Percentiles rank a stretch among this genome's conserved stretches.
Evolutionary conservation across 1,140 invertebrate species (phyloP).

Genomic region (Prorops nasuta): DNA sequence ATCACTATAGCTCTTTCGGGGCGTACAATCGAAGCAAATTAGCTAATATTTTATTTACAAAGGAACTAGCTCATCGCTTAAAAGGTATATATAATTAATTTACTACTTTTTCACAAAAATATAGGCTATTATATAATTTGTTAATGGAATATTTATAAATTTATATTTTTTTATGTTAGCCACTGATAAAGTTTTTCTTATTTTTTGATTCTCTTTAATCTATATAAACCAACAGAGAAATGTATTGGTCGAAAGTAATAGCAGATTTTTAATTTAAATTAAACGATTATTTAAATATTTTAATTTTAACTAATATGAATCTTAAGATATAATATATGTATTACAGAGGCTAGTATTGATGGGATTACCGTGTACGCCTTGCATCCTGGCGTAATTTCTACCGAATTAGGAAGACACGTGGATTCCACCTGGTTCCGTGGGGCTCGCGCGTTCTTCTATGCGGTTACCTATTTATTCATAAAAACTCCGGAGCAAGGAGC

Average conservation of each 20-base stretch:
- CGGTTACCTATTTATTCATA: slow-evolving; percentile 48
- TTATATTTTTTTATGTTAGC: too few relatives aligned
- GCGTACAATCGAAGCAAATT: slow-evolving; percentile 74
- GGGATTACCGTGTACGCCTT: slow-evolving; percentile 68
- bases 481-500: slow-evolving; percentile 70
- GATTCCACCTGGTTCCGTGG: slow-evolving; percentile 55
- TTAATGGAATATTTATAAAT: too few relatives aligned
- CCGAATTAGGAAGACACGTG: slow-evolving; percentile 72
- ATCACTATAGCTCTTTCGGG: slow-evolving; percentile 59
- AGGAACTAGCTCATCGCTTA: slow-evolving; percentile 61
- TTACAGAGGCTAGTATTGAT: slow-evolving; percentile 45
- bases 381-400: slow-evolving; percentile 73
- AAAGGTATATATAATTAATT: slow-evolving; percentile 54
- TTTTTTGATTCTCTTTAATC: too few relatives aligned
- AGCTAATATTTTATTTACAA: slow-evolving; percentile 73
- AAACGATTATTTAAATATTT: not conserved
- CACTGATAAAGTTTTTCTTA: too few relatives aligned
- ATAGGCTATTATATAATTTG: too few relatives aligned
- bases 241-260: too few relatives aligned
- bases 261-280: too few relatives aligned
- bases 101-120: too few relatives aligned
- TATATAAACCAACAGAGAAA: too few relatives aligned
- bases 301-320: not conserved
- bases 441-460: slow-evolving; percentile 28
- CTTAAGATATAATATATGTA: slow-evolving; percentile 29